Conservation (phyloP, 2,797 vertebrate genomes). For the Scleropages formosus region DNA sequence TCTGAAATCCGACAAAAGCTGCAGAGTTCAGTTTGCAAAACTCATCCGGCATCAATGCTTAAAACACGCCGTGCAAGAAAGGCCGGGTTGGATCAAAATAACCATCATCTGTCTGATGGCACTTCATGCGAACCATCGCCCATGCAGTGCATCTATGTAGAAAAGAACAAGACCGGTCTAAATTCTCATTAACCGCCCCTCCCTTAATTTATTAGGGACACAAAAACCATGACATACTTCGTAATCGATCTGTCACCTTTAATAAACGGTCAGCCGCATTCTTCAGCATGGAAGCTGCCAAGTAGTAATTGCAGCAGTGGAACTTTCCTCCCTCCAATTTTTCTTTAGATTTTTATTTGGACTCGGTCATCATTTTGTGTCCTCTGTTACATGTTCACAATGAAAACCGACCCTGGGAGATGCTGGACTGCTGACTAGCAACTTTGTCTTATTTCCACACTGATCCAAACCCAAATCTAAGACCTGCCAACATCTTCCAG, state of each 20-base stretch:
- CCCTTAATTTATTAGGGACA: background rate
- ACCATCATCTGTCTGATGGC: background rate
- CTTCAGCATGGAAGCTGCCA: background rate
- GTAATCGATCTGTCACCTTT: conserved; percentile 14
- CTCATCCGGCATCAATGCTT: background rate
- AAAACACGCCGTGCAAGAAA: background rate
- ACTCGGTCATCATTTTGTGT: background rate
- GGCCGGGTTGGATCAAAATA: background rate
- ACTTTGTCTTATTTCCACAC: no score
- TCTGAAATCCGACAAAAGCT: background rate
- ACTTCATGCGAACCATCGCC: no score
- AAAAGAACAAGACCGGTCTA: no score
- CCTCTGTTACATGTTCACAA: background rate
- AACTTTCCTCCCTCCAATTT: background rate
- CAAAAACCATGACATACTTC: background rate
- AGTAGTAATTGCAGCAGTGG: background rate
- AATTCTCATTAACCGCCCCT: background rate
- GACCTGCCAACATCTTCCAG: no score
- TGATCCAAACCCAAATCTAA: no score
- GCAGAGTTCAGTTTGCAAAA: background rate
- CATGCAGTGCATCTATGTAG: no score
- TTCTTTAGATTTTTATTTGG: background rate
- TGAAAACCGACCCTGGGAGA: background rate
- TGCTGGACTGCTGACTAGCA: background rate
- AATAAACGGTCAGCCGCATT: background rate